Percentiles rank a stretch among this genome's conserved stretches.
Conservation (phyloP, 1,140 invertebrate genomes). For the Drosophila sulfurigaster region DNA sequence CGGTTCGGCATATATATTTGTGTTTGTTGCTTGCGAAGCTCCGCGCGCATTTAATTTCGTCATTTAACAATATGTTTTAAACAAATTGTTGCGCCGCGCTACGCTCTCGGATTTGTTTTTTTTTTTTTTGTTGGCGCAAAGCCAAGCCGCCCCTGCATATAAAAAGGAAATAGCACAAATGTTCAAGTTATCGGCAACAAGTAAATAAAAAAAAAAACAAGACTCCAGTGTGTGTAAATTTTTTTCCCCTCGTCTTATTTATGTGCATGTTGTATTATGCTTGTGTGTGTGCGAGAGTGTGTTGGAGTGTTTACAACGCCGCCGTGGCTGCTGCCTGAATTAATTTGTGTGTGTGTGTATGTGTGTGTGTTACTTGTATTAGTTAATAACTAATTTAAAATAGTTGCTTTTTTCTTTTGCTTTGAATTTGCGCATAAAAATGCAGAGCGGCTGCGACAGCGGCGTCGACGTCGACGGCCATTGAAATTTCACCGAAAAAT, state of each 20-base stretch:
- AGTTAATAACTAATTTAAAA: slow-evolving; percentile 26
- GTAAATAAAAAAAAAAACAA: slow-evolving; percentile 25
- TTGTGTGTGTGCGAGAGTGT: not conserved
- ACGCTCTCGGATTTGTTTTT: not conserved
- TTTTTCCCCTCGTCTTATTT: slow-evolving; percentile 1
- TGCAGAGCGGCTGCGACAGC: slow-evolving; percentile 14
- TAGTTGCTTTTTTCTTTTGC: slow-evolving; percentile 3
- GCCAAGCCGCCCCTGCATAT: not conserved
- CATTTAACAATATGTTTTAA: slow-evolving; percentile 34
- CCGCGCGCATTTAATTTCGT: slow-evolving; percentile 29
- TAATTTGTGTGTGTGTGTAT: not conserved
- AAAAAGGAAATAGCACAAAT: too few species aligned
- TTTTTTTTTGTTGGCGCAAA: slow-evolving; percentile 13
- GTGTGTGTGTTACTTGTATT: slow-evolving; percentile 34
- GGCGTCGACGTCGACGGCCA: slow-evolving; percentile 25
- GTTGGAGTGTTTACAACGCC: slow-evolving; percentile 18
- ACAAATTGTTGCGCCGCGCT: not conserved
- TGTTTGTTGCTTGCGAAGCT: slow-evolving; percentile 3
- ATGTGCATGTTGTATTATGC: not conserved
- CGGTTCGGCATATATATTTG: slow-evolving; percentile 22
- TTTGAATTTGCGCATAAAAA: slow-evolving; percentile 24
- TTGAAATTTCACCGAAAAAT: slow-evolving; percentile 49
- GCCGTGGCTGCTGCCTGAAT: slow-evolving; percentile 11
- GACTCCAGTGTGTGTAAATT: not conserved
- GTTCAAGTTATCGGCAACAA: slow-evolving; percentile 8